These are phyloP conservation scores for Nesospiza acunhae DNA, from an alignment of 2,113 vertebrate species.

Conservation along the genomic window DNA sequence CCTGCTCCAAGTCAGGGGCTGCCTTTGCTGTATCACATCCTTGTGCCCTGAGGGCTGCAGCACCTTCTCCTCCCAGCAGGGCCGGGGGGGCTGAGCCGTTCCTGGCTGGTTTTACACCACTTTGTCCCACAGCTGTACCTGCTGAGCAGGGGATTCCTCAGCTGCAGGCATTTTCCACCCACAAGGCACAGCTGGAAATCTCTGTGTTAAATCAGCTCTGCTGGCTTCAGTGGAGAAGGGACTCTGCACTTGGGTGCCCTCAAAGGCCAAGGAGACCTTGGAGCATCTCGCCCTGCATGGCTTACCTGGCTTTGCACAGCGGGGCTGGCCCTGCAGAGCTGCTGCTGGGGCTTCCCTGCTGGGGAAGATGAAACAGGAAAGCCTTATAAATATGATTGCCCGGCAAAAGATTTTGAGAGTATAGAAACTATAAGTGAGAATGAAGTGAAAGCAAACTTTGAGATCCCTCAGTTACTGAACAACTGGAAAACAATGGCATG, in stretches of 20 bases:
- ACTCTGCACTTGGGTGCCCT: neutral
- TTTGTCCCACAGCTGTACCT: neutral
- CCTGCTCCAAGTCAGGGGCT: neutral
- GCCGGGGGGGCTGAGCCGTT: neutral
- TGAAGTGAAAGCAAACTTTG: no score
- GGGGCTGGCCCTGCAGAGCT: neutral
- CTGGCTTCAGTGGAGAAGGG: neutral
- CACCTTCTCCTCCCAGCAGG: fast-evolving
- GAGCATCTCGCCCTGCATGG: neutral
- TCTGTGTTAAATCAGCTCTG: neutral
- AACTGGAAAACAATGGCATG: no score
- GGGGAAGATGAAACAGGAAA: no score
- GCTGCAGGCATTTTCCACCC: neutral
- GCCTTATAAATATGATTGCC: no score
- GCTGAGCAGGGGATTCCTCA: neutral
- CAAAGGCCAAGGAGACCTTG: neutral
- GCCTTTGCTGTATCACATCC: neutral
- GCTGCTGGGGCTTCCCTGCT: neutral
- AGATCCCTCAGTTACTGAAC: no score
- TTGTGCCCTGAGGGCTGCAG: neutral
- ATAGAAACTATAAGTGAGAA: no score
- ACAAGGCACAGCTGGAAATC: neutral
- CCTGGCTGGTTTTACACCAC: neutral
- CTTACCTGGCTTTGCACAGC: neutral
- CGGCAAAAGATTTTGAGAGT: no score